A percentile compares a stretch with the other conserved stretches of the same genome.
These are phyloP conservation scores for Mycteria americana DNA, from an alignment of 2,797 vertebrate genomes.

Conservation along the genomic window DNA sequence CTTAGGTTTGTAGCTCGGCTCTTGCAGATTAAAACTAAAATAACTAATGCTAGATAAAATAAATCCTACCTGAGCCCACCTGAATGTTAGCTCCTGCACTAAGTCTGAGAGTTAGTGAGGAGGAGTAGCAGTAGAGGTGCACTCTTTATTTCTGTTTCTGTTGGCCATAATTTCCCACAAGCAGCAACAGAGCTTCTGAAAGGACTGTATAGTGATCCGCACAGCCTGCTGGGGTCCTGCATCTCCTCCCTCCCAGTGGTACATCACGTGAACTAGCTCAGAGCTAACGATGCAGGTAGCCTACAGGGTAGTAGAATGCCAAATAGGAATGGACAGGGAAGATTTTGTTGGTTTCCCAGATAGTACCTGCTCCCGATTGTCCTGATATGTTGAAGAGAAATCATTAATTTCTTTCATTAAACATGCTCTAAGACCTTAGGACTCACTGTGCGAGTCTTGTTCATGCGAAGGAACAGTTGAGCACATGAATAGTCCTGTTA, in stretches of 20 bases:
- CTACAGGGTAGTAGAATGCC: background rate
- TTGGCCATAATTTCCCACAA: background rate
- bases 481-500: background rate
- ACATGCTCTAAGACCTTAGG: background rate
- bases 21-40: background rate
- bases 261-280: fast-evolving
- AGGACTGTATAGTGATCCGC: background rate
- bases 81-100: background rate
- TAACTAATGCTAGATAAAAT: background rate
- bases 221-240: background rate
- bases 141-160: background rate
- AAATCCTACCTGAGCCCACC: background rate
- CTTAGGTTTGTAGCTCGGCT: background rate
- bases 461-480: background rate
- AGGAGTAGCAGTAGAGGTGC: background rate
- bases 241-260: fast-evolving
- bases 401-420: background rate
- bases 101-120: background rate
- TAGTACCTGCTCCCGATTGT: background rate
- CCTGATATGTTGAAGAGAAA: background rate
- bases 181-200: background rate
- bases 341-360: background rate
- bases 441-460: background rate
- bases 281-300: background rate
- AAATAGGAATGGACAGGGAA: background rate